Conservation (phyloP, 92 coral and sea anemone genomes). For the Anthopleura xanthogrammica region DNA sequence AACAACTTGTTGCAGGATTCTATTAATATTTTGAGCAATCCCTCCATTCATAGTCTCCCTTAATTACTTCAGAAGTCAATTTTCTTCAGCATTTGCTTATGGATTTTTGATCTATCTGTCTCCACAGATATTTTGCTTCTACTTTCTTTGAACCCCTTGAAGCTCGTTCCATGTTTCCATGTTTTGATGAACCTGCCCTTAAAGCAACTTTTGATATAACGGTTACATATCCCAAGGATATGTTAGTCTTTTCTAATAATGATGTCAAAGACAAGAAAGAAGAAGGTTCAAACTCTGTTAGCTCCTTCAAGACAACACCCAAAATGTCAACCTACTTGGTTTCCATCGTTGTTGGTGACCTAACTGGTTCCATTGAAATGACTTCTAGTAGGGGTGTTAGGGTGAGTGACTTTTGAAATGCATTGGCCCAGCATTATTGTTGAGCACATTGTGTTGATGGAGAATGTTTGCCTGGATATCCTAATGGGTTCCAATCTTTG, state of each 20-base stretch:
- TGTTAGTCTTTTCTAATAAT: slow-evolving; percentile 77
- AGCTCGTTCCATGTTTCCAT: slow-evolving; percentile 91
- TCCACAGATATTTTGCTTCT: slow-evolving; percentile 69
- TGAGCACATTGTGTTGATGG: not conserved
- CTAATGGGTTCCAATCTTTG: too few relatives aligned
- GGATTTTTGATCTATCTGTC: not conserved
- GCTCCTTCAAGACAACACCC: slow-evolving; percentile 52
- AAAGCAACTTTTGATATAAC: slow-evolving; percentile 86
- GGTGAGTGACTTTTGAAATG: slow-evolving; percentile 18
- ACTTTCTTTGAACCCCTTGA: slow-evolving; percentile 91
- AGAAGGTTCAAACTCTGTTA: not conserved
- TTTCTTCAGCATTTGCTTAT: too few relatives aligned
- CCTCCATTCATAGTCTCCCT: too few relatives aligned
- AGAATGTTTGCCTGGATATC: not conserved
- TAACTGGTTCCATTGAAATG: slow-evolving; percentile 26
- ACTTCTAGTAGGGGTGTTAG: slow-evolving; percentile 46
- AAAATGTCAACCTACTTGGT: slow-evolving; percentile 87
- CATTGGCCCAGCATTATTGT: not conserved
- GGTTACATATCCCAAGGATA: slow-evolving; percentile 58
- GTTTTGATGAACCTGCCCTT: slow-evolving; percentile 93
- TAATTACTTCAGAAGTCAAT: too few relatives aligned
- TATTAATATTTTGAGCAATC: too few relatives aligned
- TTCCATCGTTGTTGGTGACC: slow-evolving; percentile 83
- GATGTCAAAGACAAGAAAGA: slow-evolving; percentile 29
- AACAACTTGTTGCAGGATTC: too few relatives aligned